A percentile compares a stretch with the other conserved stretches of the same genome.
phyloP scores from a whole-genome alignment of 2,113 vertebrate genomes.

The Boulengerochromis microlepis region DNA sequence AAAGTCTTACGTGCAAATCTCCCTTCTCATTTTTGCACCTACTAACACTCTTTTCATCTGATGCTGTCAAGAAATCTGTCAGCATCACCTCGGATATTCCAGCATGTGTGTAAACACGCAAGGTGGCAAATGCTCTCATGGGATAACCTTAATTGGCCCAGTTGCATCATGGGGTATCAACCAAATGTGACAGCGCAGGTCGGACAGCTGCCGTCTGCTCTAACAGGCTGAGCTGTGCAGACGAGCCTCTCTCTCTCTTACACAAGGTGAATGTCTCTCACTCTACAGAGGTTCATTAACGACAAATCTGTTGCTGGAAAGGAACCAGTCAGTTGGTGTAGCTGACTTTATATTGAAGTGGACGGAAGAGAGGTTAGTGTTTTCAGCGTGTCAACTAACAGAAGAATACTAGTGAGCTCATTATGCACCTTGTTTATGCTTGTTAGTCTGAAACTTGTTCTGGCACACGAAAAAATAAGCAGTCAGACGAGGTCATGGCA shows the following conservation, averaged over 20 bases:
- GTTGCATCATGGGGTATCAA: conserved; percentile 27
- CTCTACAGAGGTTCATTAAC: not conserved
- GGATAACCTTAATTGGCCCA: conserved; percentile 34
- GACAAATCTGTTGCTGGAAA: not conserved
- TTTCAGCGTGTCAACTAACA: not conserved
- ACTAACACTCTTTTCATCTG: not conserved
- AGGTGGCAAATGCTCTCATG: not conserved
- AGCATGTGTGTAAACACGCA: not conserved
- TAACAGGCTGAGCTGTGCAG: not conserved
- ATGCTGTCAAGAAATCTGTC: not conserved
- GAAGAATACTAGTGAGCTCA: not conserved
- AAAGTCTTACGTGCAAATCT: not conserved
- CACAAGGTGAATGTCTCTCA: not conserved
- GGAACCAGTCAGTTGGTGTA: not conserved
- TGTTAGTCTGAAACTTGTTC: not conserved
- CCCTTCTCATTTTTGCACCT: not conserved
- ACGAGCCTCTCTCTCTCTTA: not conserved
- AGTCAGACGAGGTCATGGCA: not conserved
- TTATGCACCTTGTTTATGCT: not conserved
- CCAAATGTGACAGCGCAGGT: conserved; percentile 28
- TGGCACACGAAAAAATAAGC: not conserved
- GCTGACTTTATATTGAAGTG: not conserved
- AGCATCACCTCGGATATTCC: not conserved
- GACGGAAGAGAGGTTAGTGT: not conserved
- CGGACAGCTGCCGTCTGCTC: conserved; percentile 14